Evolutionary conservation across 2,113 vertebrate species (phyloP).

Genomic region (Verasper variegatus): DNA sequence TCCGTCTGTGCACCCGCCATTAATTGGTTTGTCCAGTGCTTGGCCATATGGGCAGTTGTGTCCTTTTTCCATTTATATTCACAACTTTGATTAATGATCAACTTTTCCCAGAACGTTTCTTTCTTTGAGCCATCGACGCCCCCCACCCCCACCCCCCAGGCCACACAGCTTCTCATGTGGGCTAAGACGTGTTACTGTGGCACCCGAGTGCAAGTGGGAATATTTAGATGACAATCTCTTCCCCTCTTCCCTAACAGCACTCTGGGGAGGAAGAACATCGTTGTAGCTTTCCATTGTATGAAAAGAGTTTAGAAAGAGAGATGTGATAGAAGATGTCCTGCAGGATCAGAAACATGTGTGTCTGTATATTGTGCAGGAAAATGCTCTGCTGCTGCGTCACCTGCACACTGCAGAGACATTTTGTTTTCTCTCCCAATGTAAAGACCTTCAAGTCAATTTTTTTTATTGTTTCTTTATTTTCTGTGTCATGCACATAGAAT

Average conservation of each 20-base stretch:
- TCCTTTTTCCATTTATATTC: constrained; percentile 49
- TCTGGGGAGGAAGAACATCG: not conserved
- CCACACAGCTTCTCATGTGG: not conserved
- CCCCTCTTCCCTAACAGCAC: not conserved
- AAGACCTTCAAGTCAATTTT: too few species aligned
- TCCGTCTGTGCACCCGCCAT: constrained; percentile 54
- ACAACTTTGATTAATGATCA: constrained; percentile 67
- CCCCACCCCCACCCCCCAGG: not conserved
- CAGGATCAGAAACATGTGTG: too few species aligned
- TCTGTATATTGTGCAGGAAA: not conserved
- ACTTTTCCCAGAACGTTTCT: constrained; percentile 31
- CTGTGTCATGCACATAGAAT: too few species aligned
- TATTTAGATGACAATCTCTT: constrained; percentile 37
- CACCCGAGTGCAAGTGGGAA: constrained; percentile 21
- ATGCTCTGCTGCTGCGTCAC: not conserved
- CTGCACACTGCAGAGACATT: not conserved
- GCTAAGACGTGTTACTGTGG: constrained; percentile 44
- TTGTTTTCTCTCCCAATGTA: not conserved
- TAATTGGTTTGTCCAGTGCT: constrained; percentile 38
- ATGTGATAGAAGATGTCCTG: too few species aligned
- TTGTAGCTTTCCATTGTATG: constrained; percentile 12
- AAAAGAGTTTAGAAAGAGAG: not conserved
- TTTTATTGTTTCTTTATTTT: too few species aligned
- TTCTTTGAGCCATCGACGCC: not conserved
- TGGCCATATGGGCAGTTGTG: constrained; percentile 43